Evolutionary conservation across 2,113 vertebrate species (phyloP).

Genomic region (Nothobranchius furzeri): DNA sequence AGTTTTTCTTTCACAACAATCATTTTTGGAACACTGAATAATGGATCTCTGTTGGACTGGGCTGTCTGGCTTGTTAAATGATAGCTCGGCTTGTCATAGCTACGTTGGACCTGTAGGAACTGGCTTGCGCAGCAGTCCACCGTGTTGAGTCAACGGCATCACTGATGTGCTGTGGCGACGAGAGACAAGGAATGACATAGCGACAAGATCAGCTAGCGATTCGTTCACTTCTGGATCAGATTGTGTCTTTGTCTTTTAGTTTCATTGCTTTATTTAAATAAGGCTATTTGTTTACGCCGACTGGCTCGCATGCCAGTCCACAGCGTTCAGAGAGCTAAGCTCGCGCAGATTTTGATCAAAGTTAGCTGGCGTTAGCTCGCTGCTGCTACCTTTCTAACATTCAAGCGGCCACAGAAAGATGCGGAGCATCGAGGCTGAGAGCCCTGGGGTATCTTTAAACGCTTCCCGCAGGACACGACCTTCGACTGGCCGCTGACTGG

Average conservation of each 20-base stretch:
- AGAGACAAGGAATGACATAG: conserved; percentile 61
- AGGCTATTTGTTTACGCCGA: neutral
- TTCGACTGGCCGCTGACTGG: conserved; percentile 74
- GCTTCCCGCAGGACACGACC: conserved; percentile 67
- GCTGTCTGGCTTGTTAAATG: neutral
- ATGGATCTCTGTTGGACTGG: neutral
- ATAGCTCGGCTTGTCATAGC: neutral
- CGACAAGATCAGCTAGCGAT: conserved; percentile 28
- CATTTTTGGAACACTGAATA: no score
- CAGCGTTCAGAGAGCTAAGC: conserved; percentile 32
- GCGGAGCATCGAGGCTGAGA: conserved; percentile 75
- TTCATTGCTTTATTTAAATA: neutral
- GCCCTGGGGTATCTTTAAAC: conserved; percentile 64
- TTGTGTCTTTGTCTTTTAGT: neutral
- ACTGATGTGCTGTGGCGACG: conserved; percentile 13
- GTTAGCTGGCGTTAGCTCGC: conserved; percentile 64
- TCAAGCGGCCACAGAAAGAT: conserved; percentile 72
- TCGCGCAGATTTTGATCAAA: conserved; percentile 52
- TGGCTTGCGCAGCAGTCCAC: conserved; percentile 63
- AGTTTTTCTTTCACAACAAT: no score
- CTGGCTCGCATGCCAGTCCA: conserved; percentile 4
- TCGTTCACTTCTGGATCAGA: conserved; percentile 16
- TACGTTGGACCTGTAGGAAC: conserved; percentile 52
- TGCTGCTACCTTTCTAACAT: conserved; percentile 55
- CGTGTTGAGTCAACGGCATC: conserved; percentile 62